phyloP scores from a whole-genome alignment of 2,888 invertebrate genomes.

The Conomelus anceps region DNA sequence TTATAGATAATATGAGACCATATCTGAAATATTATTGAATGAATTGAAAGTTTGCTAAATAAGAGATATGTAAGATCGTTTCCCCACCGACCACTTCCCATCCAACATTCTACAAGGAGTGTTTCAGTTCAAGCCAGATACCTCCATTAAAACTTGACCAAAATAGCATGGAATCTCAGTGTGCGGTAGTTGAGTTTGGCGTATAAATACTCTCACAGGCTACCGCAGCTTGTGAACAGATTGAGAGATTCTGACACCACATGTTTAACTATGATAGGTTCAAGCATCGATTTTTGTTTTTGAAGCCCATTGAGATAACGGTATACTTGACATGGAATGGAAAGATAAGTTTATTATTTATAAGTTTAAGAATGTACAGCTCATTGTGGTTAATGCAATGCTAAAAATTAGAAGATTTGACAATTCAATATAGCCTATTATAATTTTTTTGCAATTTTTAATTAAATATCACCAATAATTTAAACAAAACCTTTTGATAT shows the following conservation, averaged over 20 bases:
- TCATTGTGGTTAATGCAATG: too few species aligned
- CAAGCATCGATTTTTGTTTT: background rate
- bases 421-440: too few species aligned
- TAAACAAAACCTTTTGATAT: too few species aligned
- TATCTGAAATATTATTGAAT: too few species aligned
- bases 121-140: background rate
- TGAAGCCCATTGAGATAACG: background rate
- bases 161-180: background rate
- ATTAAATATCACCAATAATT: too few species aligned
- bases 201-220: background rate
- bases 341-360: background rate
- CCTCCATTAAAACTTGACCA: background rate
- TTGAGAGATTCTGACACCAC: background rate
- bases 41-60: too few species aligned
- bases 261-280: background rate
- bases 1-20: too few species aligned
- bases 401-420: too few species aligned
- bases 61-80: too few species aligned
- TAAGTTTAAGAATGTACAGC: too few species aligned
- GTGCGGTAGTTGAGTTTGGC: background rate
- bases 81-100: background rate
- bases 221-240: background rate
- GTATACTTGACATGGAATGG: background rate
- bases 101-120: background rate
- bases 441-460: too few species aligned